phyloP scores from a whole-genome alignment of 2,888 invertebrate species.

The Iphiclides podalirius region DNA sequence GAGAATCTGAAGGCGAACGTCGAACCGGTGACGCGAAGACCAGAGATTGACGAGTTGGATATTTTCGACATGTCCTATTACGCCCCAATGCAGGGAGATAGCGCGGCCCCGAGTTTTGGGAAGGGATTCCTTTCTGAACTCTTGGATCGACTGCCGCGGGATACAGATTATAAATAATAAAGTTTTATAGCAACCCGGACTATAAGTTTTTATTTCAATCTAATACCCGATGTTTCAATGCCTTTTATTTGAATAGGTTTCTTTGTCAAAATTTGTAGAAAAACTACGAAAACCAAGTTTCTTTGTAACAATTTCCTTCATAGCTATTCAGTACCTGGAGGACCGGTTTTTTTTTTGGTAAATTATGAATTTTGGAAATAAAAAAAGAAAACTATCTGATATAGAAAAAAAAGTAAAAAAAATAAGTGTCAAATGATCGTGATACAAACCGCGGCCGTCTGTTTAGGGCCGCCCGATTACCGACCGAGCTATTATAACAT shows the following conservation, averaged over 20 bases:
- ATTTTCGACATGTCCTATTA: conserved; percentile 13
- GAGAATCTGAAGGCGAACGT: conserved; percentile 1
- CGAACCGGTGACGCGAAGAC: background rate
- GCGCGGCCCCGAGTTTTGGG: background rate
- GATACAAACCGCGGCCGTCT: too few species aligned
- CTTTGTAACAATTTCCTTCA: too few species aligned
- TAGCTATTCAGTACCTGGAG: too few species aligned
- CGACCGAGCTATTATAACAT: too few species aligned
- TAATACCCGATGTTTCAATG: background rate
- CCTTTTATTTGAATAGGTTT: background rate
- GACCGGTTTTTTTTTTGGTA: too few species aligned
- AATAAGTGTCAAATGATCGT: too few species aligned
- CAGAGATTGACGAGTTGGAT: background rate
- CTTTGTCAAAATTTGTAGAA: too few species aligned
- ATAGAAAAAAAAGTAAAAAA: too few species aligned
- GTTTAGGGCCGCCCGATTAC: too few species aligned
- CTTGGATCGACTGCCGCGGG: conserved; percentile 2
- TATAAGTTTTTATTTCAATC: background rate
- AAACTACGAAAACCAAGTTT: too few species aligned
- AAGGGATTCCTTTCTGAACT: conserved; percentile 5
- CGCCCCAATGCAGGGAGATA: background rate
- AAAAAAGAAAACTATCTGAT: too few species aligned
- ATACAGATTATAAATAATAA: conserved; percentile 4
- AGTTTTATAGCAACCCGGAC: background rate
- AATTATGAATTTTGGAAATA: too few species aligned